Evolutionary conservation across 1,140 invertebrate species (phyloP).

Genomic region (Venturia canescens): DNA sequence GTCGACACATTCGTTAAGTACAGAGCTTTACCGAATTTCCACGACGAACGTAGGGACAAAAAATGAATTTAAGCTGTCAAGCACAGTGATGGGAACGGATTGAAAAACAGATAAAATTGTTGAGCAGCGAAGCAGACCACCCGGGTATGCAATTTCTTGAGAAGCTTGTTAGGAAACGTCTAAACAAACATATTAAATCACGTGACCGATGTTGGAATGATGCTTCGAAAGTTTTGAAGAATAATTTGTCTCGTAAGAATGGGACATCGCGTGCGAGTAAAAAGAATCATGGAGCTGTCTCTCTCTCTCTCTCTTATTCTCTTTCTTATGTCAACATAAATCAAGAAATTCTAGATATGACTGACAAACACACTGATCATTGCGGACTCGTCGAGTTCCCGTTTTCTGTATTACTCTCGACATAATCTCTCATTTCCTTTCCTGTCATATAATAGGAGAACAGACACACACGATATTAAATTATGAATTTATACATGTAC

Average conservation of each 20-base stretch:
- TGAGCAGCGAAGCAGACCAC: too few relatives aligned
- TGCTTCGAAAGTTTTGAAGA: not conserved
- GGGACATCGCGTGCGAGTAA: conserved; percentile 7
- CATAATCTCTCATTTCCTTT: conserved; percentile 29
- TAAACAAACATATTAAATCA: not conserved
- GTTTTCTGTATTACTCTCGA: conserved; percentile 29
- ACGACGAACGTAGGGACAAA: too few relatives aligned
- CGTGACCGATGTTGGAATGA: not conserved
- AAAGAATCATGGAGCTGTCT: not conserved
- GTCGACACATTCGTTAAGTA: too few relatives aligned
- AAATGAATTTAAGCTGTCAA: too few relatives aligned
- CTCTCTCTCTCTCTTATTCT: conserved; percentile 3
- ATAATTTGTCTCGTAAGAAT: not conserved
- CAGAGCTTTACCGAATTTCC: too few relatives aligned
- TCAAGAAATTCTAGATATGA: conserved; percentile 12
- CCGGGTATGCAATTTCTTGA: too few relatives aligned
- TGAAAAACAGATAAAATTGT: too few relatives aligned
- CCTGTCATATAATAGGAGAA: conserved; percentile 11
- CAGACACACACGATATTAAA: not conserved
- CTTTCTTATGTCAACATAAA: conserved; percentile 27
- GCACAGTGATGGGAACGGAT: too few relatives aligned
- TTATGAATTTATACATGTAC: too few relatives aligned
- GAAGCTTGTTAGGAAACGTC: not conserved
- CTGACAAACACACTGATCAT: conserved; percentile 27
- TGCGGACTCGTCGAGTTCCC: conserved; percentile 20